Percentiles rank a stretch among this genome's conserved stretches.
These are phyloP conservation scores for Rhopalosiphum nymphaeae DNA, from an alignment of 2,888 invertebrate species.

Conservation along the genomic window DNA sequence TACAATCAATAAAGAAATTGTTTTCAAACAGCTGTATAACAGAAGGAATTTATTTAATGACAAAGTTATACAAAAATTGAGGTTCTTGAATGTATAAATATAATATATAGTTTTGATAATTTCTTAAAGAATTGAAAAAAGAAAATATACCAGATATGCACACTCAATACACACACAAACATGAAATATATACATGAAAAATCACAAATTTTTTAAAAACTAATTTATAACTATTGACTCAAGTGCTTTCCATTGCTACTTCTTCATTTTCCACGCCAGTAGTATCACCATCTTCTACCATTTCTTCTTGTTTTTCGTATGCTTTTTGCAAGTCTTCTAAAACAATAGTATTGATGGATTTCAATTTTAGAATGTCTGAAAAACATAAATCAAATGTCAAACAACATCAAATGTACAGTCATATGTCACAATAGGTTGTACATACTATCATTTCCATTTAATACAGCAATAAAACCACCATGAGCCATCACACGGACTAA, in stretches of 20 bases:
- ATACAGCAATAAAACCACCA: conserved; percentile 92
- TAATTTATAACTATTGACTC: background rate
- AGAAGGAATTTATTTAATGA: conserved; percentile 8
- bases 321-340: conserved; percentile 95
- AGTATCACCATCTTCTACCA: conserved; percentile 78
- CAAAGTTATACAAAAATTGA: background rate
- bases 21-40: background rate
- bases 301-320: conserved; percentile 84
- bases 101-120: background rate
- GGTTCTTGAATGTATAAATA: background rate
- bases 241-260: conserved; percentile 67
- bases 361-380: conserved; percentile 72
- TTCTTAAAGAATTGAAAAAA: background rate
- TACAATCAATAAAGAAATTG: conserved; percentile 46
- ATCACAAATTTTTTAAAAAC: background rate
- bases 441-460: conserved; percentile 76
- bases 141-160: background rate
- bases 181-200: background rate
- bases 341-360: conserved; percentile 82
- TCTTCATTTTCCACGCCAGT: conserved; percentile 74
- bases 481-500: conserved; percentile 90
- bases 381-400: background rate
- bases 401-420: background rate
- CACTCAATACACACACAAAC: conserved; percentile 6
- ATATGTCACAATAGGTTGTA: conserved; percentile 25